Evolutionary conservation across 2,113 vertebrate species (phyloP), one percentile per base, ranked within the genome.

Genomic region (Petrocephalus microphthalmus): DNA sequence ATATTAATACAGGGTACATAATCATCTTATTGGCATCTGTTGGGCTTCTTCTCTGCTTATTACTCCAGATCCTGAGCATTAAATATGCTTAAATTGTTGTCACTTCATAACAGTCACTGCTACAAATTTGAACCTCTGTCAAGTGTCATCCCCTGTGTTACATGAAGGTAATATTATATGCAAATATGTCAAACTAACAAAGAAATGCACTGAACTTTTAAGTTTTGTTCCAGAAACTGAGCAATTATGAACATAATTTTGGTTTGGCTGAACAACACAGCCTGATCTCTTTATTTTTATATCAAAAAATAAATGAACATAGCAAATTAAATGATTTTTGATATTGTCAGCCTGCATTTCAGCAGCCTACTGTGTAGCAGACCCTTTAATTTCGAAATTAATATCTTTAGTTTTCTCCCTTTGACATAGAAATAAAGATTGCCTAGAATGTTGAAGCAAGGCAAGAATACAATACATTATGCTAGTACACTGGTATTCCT

Each of bases 1-100:
- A 85, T 56, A 54, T 85, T 85, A 85, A 85, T 85, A 54, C 19
- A 56, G 13, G 22, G 19, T 85, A 33, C 84, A 85, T 84, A 51
- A 51, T 84, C 82, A 84, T 84, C 47, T 49, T 47, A 51, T 84
- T 84, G 82, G n/a, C 82, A 84, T n/a, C 47, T 84, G 82, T 33
- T 42, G 37, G 33, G 33, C 49, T 52, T 84, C 49, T 84, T 15
- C 49, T 84, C 20, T 51, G 10, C 51, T 20, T 84, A 13, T 25
- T 25, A 84, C 82, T 84, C n/a, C 10, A 49, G 19, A 84, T 51
- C 17, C 49, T 13, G 19, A 84, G 49, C n/a, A 84, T n/a, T 84
- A 49, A 84, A 84, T 49, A 51, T 25, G 42, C 19, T 42, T 83
- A 49, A 6, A 83, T 83, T 83, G 10, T 84, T 49, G 82, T 15